phyloP scores from a whole-genome alignment of 2,888 invertebrate genomes.

The Cephus runcator region DNA sequence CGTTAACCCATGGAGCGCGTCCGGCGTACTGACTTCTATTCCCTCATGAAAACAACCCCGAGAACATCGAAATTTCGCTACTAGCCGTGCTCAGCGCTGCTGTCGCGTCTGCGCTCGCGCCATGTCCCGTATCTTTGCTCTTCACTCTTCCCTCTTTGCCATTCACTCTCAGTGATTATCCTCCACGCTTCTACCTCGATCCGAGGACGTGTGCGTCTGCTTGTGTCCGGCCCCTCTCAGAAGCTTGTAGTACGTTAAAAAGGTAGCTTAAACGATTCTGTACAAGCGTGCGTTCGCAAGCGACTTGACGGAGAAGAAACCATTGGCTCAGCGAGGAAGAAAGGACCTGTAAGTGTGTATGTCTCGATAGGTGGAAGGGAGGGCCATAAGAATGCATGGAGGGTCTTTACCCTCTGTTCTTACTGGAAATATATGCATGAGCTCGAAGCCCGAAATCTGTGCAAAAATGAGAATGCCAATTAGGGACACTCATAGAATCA shows the following conservation, averaged over 20 bases:
- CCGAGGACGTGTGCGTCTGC: not conserved
- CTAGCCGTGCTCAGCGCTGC: not conserved
- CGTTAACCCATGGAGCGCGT: slow-evolving; percentile 41
- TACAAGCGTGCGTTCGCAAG: no score
- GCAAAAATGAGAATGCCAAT: slow-evolving; percentile 41
- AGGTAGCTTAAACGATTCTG: no score
- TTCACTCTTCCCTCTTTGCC: no score
- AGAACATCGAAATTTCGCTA: slow-evolving; percentile 26
- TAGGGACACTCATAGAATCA: slow-evolving; percentile 35
- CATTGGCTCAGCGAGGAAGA: slow-evolving; percentile 26
- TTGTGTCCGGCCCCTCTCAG: no score
- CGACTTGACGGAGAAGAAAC: not conserved
- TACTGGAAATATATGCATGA: slow-evolving; percentile 37
- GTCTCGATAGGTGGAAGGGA: no score
- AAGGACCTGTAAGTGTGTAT: slow-evolving; percentile 7
- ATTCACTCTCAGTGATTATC: no score
- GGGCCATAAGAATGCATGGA: no score
- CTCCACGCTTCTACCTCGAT: not conserved
- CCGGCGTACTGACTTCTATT: slow-evolving; percentile 40
- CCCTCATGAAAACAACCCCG: slow-evolving; percentile 29
- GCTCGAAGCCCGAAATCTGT: slow-evolving; percentile 20
- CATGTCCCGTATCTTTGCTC: no score
- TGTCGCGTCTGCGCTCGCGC: no score
- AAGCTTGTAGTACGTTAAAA: no score
- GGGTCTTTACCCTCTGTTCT: no score